Evolutionary conservation across 2,797 vertebrate species (phyloP).

Genomic region (Podarcis lilfordi): DNA sequence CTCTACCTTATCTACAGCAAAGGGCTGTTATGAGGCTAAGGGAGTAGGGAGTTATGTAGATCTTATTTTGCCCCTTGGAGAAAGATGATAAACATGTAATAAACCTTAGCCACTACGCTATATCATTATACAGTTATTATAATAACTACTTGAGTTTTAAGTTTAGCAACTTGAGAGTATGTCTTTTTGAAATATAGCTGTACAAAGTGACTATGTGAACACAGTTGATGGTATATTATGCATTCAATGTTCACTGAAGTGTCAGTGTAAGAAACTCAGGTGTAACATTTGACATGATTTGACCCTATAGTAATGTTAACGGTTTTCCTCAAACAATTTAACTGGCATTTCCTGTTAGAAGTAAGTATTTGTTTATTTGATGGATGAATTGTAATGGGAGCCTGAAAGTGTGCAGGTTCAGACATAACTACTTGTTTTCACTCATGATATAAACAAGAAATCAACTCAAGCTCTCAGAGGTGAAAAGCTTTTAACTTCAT

Average conservation of each 20-base stretch:
- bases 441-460: constrained; percentile 49
- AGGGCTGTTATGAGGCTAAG: not conserved
- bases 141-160: not conserved
- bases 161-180: not conserved
- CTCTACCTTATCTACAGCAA: not conserved
- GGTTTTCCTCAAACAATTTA: not conserved
- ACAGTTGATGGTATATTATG: not conserved
- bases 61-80: not conserved
- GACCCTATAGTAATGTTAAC: not conserved
- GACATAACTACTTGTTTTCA: constrained; percentile 35
- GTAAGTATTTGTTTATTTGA: not conserved
- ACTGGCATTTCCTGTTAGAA: constrained; percentile 4
- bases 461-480: constrained; percentile 35
- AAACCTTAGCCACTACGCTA: not conserved
- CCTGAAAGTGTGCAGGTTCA: constrained; percentile 23
- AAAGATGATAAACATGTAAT: not conserved
- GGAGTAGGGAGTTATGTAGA: not conserved
- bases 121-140: not conserved
- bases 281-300: not conserved
- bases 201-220: not conserved
- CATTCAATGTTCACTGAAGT: not conserved
- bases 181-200: not conserved
- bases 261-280: not conserved
- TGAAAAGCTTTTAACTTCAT: constrained; percentile 41
- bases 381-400: constrained; percentile 41